Conservation (phyloP, 1,140 invertebrate genomes). For the Drosophila sucinea region DNA sequence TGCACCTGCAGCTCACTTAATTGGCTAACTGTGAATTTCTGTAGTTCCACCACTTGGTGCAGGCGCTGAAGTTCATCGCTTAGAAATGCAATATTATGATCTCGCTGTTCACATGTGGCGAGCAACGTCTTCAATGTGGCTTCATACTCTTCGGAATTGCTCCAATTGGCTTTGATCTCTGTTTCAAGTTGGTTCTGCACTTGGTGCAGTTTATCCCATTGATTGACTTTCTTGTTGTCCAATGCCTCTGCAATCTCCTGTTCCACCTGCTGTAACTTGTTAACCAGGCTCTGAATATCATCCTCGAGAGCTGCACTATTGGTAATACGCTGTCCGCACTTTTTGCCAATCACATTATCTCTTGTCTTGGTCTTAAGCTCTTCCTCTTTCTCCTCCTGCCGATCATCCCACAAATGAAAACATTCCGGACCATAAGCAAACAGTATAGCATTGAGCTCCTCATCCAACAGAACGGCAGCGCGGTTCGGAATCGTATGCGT, state of each 20-base stretch:
- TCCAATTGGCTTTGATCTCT: background rate
- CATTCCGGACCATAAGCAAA: slow-evolving; percentile 36
- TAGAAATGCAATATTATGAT: slow-evolving; percentile 5
- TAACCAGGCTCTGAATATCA: slow-evolving; percentile 13
- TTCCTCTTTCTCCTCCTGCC: slow-evolving; percentile 38
- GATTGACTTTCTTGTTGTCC: slow-evolving; percentile 15
- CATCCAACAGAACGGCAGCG: slow-evolving; percentile 29
- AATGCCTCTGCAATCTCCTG: slow-evolving; percentile 7
- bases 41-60: slow-evolving; percentile 26
- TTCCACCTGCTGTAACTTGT: slow-evolving; percentile 1
- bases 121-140: background rate
- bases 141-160: background rate
- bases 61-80: slow-evolving; percentile 8
- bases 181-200: slow-evolving; percentile 15
- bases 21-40: slow-evolving; percentile 36
- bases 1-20: slow-evolving; percentile 31
- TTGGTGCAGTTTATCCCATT: slow-evolving; percentile 6
- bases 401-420: slow-evolving; percentile 56
- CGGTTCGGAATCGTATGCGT: background rate
- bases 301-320: slow-evolving; percentile 19
- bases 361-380: slow-evolving; percentile 33
- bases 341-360: slow-evolving; percentile 42
- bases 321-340: slow-evolving; percentile 25
- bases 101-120: background rate
- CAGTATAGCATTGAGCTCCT: slow-evolving; percentile 44